These are phyloP conservation scores for Rhagoletis pomonella DNA, from an alignment of 1,140 invertebrate species.

Conservation along the genomic window DNA sequence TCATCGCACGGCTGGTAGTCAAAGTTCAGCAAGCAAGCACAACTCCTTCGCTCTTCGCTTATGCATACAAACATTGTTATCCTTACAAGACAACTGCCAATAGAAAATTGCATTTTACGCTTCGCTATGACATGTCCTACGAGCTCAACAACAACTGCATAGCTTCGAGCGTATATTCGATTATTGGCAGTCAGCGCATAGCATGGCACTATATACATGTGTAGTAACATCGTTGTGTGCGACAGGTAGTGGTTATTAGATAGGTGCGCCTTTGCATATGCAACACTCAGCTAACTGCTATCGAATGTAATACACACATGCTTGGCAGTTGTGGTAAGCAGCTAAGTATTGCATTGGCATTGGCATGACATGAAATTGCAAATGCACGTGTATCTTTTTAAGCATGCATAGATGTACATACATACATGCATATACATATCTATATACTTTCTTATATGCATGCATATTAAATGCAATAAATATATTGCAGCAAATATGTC, in stretches of 20 bases:
- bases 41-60: background rate
- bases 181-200: constrained; percentile 31
- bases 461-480: constrained; percentile 37
- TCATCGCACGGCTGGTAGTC: constrained; percentile 41
- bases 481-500: constrained; percentile 39
- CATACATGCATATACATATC: background rate
- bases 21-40: constrained; percentile 36
- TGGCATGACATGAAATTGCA: constrained; percentile 15
- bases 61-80: constrained; percentile 3
- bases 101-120: constrained; percentile 55
- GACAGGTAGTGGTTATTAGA: constrained; percentile 40
- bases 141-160: constrained; percentile 26
- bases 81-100: constrained; percentile 54
- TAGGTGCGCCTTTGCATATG: constrained; percentile 55
- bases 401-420: background rate
- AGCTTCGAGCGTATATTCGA: constrained; percentile 13
- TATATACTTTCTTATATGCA: background rate
- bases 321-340: constrained; percentile 41
- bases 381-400: background rate
- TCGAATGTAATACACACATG: constrained; percentile 2
- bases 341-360: constrained; percentile 32
- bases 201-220: background rate
- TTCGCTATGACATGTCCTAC: constrained; percentile 45
- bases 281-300: constrained; percentile 1
- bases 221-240: background rate